Base-by-base conservation (phyloP, 2,797 vertebrate species). In the Chelon labrosus region DNA sequence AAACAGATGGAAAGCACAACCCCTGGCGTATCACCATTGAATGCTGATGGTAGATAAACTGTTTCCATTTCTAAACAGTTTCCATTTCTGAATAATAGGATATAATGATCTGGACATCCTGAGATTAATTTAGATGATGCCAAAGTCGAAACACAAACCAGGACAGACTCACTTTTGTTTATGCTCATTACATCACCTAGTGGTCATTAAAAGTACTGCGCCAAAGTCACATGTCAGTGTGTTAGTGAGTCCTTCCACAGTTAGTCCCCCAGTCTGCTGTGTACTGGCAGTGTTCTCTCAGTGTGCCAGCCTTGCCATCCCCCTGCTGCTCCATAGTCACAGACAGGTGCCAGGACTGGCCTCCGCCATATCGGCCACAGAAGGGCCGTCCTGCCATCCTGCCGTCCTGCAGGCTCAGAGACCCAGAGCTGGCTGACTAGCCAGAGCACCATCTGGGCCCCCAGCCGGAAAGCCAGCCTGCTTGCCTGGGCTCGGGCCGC, bases 321-420 rank as follows among this genome's bases (percentile, higher is more conserved):
- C 78, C 90, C 90, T 86, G 91, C 93, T 92, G 91, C 85, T 91
- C 86, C 79, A 73, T 82, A 82, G 88, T 87, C 89, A 87, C 88
- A 85, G 83, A 84, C 91, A 84, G 89, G 92, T 93, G 92, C 92
- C 90, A 93, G 91, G 79, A 87, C 80, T 71, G 85, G 90, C 91
- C 89, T 83, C 27, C 82, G 91, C 91, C 93, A 95, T 94, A 91
- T 95, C 90, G 90, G 93, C 91, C 91, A 91, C 92, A 94, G 93
- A 94, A 93, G 93, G 92, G 85, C 91, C 65, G 85, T 89, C 84
- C 91, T 93, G 85, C 91, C 65, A 84, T 89, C 84, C 91, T 93
- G 92, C 87, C 85, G 80, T 93, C 92, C 93, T 87, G 92, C 90
- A 79, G 88, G 86, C 91, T 86, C 88, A 67, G 86, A 88, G 89